phyloP scores from a whole-genome alignment of 1,140 invertebrate species.

The Pseudomyrmex dendroicus region DNA sequence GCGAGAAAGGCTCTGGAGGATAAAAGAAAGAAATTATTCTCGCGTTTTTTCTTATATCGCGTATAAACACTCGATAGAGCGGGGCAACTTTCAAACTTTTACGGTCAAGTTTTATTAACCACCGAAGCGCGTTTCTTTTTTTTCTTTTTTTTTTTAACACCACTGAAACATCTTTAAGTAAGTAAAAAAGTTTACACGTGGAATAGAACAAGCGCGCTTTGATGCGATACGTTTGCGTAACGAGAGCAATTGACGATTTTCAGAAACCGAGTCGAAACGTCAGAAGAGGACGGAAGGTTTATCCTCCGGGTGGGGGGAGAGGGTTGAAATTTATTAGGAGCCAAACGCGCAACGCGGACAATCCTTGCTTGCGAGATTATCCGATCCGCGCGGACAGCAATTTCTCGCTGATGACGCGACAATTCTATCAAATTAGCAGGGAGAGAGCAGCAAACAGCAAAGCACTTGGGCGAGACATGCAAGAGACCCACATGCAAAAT shows the following conservation, averaged over 20 bases:
- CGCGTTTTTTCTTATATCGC: background rate
- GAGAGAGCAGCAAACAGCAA: conserved; percentile 83
- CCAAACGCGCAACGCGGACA: conserved; percentile 30
- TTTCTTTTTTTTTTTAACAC: too few species aligned
- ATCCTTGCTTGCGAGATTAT: conserved; percentile 12
- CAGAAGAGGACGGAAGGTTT: background rate
- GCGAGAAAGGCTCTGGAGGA: background rate
- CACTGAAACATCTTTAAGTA: too few species aligned
- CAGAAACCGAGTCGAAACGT: background rate
- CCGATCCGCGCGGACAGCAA: conserved; percentile 43
- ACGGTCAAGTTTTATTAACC: too few species aligned
- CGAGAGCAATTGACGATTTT: background rate
- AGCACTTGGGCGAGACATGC: conserved; percentile 83
- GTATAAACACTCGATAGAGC: background rate
- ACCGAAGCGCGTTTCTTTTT: too few species aligned
- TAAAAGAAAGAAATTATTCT: background rate
- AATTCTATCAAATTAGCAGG: conserved; percentile 68
- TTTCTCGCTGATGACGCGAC: conserved; percentile 51
- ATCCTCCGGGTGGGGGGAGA: too few species aligned
- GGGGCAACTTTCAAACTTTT: too few species aligned
- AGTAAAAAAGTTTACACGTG: too few species aligned
- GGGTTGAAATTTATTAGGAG: background rate
- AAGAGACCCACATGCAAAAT: conserved; percentile 84
- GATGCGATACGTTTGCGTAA: background rate
- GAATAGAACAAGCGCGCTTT: background rate